Evolutionary conservation across 2,888 invertebrate genomes (phyloP), one percentile per base, ranked within the genome.

Genomic region (Pollenia griseotomentosa): DNA sequence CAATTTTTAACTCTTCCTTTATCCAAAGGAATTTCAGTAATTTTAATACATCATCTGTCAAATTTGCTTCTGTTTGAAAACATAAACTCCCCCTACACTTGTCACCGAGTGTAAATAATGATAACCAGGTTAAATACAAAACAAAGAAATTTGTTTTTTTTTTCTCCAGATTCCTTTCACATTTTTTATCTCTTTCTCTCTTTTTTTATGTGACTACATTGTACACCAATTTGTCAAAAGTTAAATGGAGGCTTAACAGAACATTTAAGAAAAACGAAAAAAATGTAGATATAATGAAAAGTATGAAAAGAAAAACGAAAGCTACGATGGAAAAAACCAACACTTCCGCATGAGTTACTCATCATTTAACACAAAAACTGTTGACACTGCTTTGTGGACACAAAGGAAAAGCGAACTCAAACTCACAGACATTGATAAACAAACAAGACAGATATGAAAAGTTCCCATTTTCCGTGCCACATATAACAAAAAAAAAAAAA

Each of bases 301-400:
- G 51, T 68, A 61, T 82, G 77, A 23, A 87, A 74, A 78, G 65
- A 74, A 78, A 87, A 79, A 75, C 11, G 68, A 83, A 84, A 61
- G 42, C 84, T 84, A 48, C 68, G 12, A 57, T 81, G 78, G 33
- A 33, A 61, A 87, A 84, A 82, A 78, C 78, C 87, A 78, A 81
- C 84, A 84, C 81, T 87, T 87, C 87, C 83, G 87, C 87, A 84
- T 87, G 87, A 87, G 84, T 87, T 81, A 82, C 87, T 87, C 87
- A 74, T 84, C 87, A 87, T 87, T 87, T 84, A 78, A 70, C 68
- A 82, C 55, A 83, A 73, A 87, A 87, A 87, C 87, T 81, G 84
- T 84, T 87, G 84, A 81, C 87, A 84, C 63, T 73, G 73, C 87
- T 87, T 87, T 84, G 83, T 84, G 84, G 78, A 81, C 68, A 81